phyloP scores from a whole-genome alignment of 2,888 invertebrate species.

The Chloroclystis v-ata region DNA sequence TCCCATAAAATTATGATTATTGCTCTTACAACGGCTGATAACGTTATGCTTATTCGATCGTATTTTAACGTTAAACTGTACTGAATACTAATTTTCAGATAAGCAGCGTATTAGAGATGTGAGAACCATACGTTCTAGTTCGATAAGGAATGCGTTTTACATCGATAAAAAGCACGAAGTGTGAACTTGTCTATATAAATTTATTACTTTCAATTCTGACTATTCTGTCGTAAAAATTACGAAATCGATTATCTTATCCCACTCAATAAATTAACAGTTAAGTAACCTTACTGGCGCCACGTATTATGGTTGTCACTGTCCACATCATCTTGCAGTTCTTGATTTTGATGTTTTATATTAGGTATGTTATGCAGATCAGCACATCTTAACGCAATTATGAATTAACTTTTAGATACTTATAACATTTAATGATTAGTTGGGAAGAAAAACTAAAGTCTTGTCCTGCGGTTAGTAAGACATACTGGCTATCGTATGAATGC shows the following conservation, averaged over 20 bases:
- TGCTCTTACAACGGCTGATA: neutral
- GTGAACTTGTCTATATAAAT: slow-evolving; percentile 20
- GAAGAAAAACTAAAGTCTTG: too few relatives aligned
- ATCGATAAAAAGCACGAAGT: slow-evolving; percentile 13
- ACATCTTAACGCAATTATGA: too few relatives aligned
- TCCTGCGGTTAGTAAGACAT: too few relatives aligned
- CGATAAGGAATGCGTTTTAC: slow-evolving; percentile 5
- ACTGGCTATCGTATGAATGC: too few relatives aligned
- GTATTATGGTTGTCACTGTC: slow-evolving; percentile 14
- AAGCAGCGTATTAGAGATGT: neutral
- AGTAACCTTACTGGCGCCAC: slow-evolving; percentile 41
- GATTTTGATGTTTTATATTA: too few relatives aligned
- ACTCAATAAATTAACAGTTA: slow-evolving; percentile 29
- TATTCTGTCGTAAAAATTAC: slow-evolving; percentile 24
- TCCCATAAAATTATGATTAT: neutral
- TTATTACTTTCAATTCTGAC: slow-evolving; percentile 21
- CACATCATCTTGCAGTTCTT: too few relatives aligned
- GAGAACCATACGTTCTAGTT: neutral
- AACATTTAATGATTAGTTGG: too few relatives aligned
- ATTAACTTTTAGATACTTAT: too few relatives aligned
- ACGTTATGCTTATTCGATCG: slow-evolving; percentile 45
- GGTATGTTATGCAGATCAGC: too few relatives aligned
- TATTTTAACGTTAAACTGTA: neutral
- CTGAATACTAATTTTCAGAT: neutral
- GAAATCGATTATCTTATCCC: slow-evolving; percentile 23